A percentile compares a stretch with the other conserved stretches of the same genome.
These are phyloP conservation scores for Sciurus vulgaris DNA, from an alignment of 2,797 vertebrate species.

Conservation along the genomic window DNA sequence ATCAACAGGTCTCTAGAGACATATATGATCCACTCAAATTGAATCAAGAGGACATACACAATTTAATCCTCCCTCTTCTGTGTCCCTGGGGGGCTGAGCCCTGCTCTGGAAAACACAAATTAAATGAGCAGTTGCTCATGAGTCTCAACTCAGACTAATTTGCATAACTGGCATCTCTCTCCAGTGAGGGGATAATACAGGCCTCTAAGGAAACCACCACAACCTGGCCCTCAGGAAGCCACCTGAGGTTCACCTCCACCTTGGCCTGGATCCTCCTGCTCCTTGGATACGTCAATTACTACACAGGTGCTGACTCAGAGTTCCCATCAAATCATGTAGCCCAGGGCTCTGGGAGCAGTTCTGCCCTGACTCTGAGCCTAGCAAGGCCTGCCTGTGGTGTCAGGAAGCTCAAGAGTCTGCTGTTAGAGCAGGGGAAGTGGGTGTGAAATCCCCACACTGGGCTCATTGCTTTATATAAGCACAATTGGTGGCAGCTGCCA, in stretches of 20 bases:
- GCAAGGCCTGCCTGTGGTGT: neutral
- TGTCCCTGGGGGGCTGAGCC: neutral
- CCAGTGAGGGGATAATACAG: neutral
- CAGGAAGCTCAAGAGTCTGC: neutral
- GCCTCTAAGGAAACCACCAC: neutral
- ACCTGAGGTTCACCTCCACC: fast-evolving
- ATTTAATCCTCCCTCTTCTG: no score
- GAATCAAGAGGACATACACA: no score
- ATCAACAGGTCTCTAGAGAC: no score
- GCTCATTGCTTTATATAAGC: neutral
- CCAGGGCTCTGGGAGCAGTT: neutral
- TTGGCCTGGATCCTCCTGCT: neutral
- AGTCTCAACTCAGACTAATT: neutral
- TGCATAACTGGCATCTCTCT: neutral
- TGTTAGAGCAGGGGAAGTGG: neutral
- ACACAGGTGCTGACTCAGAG: neutral
- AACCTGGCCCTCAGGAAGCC: neutral
- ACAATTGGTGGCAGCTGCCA: no score
- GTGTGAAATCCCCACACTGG: neutral
- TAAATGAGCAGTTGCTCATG: neutral
- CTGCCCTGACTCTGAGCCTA: neutral
- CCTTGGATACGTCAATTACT: neutral
- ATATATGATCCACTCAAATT: no score
- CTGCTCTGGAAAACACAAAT: no score
- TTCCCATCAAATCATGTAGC: fast-evolving